Percentiles rank a stretch among this genome's conserved stretches.
These are phyloP conservation scores for Natator depressus DNA, from an alignment of 2,113 vertebrate species.

Conservation along the genomic window DNA sequence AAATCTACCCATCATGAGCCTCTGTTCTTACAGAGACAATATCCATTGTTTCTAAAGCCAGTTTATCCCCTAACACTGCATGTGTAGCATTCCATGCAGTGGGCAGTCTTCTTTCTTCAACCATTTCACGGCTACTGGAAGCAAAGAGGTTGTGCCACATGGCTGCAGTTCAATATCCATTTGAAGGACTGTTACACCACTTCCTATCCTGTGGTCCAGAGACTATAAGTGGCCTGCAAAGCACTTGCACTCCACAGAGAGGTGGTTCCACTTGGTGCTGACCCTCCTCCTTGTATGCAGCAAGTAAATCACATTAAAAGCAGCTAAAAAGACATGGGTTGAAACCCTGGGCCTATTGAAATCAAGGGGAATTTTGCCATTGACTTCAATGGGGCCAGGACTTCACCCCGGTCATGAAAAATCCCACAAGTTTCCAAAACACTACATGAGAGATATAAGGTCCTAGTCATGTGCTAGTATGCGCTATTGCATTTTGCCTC, in stretches of 20 bases:
- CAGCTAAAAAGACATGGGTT: neutral
- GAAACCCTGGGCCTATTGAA: neutral
- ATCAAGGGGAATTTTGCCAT: neutral
- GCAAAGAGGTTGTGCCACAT: too few relatives aligned
- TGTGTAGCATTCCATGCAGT: neutral
- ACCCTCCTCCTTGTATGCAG: neutral
- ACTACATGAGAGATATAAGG: neutral
- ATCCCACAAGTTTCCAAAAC: neutral
- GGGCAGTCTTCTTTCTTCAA: neutral
- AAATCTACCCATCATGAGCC: neutral
- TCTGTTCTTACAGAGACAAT: neutral
- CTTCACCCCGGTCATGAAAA: neutral
- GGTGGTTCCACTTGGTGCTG: neutral
- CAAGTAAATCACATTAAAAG: neutral
- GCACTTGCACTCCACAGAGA: neutral
- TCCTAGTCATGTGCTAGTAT: neutral
- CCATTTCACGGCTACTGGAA: rapidly evolving
- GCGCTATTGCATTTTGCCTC: neutral
- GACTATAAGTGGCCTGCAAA: neutral
- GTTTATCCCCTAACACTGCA: rapidly evolving
- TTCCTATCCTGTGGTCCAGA: rapidly evolving
- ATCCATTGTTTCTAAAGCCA: neutral
- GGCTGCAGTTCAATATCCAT: neutral
- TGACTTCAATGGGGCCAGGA: neutral
- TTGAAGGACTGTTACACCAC: rapidly evolving